Evolutionary conservation across 2,797 vertebrate genomes (phyloP), one percentile per base, ranked within the genome.

Genomic region (Bovichtus variegatus): DNA sequence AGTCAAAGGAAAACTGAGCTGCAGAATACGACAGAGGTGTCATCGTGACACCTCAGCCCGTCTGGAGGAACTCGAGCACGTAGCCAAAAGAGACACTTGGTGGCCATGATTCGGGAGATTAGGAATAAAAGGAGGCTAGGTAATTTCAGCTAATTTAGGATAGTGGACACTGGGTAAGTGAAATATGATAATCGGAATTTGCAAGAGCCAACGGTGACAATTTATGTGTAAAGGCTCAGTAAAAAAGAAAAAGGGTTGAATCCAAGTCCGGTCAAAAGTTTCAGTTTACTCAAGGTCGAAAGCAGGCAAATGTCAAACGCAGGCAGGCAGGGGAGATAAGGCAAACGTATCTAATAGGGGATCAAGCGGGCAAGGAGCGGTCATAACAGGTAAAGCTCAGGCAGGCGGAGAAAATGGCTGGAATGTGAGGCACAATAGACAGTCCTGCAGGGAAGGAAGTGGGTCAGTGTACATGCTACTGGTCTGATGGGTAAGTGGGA

Each of bases 1-100:
- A 79, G 69, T 69, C 57, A 4, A 58, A 78, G 36, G 60, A 53
- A 78, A 29, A 19, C 31, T 2, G 49, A 63, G 60, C 83, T 23
- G 27, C 64, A 9, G 51, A 44, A 63, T 13, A 40, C 15, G 59
- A 51, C 76, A 64, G 65, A 75, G 63, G 71, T 74, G 34, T 74
- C 64, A 47, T 10, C 9, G 44, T 64, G 72, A 76, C 55, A 58
- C 31, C 66, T 51, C 41, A 75, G 57, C 47, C 71, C 2, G 16
- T 68, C 74, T 55, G 49, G 2, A 25, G 61, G 40, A 47, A 71
- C 5, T 49, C 11, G 1, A 34, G 57, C 40, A 40, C 31, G 27
- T 8, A 6, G 55, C 27, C 50, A 46, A 68, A 31, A 31, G 31
- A 31, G 31, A 31, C 1, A 31, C 6, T 34, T 31, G 50, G 18